Base-by-base conservation (phyloP, 2,888 invertebrate genomes). In the Nephrotoma flavescens region DNA sequence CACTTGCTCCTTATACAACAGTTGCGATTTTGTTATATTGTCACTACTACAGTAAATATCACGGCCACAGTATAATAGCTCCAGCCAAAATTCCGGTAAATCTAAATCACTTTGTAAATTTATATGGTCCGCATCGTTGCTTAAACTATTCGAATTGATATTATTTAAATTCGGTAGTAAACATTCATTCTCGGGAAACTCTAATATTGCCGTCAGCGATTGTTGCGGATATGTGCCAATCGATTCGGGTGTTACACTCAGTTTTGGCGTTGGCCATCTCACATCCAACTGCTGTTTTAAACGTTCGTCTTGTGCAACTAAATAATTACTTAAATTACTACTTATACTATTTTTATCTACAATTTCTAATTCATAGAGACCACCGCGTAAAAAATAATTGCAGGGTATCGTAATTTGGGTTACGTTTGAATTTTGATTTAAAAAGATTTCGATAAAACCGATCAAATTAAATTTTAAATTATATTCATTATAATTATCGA, bases 31-130 rank as follows among this genome's bases (percentile, higher is more conserved):
- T 86, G 89, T 89, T 91, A 91, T 89, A 93, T 93, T 88, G 90
- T 90, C 86, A 11, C 94, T 93, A 89, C 95, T 95, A 91, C 96
- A 97, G 86, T 94, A 93, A 85, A 95, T 93, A 41, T 95, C 93
- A 85, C 95, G 95, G 52, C 97, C 97, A 89, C 97, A 97, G 89
- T 96, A 97, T 88, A 96, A 93, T 87, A 97, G 91, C 90, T 96
- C 96, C 89, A 97, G 91, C 95, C 95, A 95, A 89, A 95, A 95
- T 89, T 96, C 95, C 0, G 94, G 93, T 84, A 93, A 91, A 41
- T 93, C 92, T 0, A 93, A 93, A 83, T 31, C 45, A 85, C 88
- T 88, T 71, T 71, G 71, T 71, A 71, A 71, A 9, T 88, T 88
- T 71, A 71, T 31, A 9, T 71, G 71, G 71, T 71, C 71, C 31